Base-by-base conservation (phyloP, 2,113 vertebrate species). In the Ornithorhynchus anatinus region DNA sequence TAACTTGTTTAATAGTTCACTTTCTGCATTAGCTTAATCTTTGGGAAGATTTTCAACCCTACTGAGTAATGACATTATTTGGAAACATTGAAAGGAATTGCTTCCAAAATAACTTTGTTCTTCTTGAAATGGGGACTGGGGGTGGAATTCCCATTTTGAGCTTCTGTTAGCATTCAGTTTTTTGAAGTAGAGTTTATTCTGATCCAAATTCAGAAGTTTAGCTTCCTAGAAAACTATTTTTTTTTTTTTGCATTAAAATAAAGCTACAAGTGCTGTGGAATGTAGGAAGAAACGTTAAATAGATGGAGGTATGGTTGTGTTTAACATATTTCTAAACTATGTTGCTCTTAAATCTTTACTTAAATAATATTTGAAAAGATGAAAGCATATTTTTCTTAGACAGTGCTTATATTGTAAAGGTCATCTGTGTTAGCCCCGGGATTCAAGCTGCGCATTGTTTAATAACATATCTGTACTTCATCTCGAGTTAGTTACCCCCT, bases 401-500 rank as follows among this genome's bases (percentile, higher is more conserved):
- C 79, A 79, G 54, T 86, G 75, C 67, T 88, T 86, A 58, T 86
- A 65, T 87, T 86, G 69, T 59, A 87, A 88, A 87, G 77, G 74
- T 88, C 82, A 89, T 89, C 79, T 87, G 17, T 66, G 74, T 77
- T 86, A 75, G 79, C 68, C 79, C 58, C 60, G 6, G 72, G 78
- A 79, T 86, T 87, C 90, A 89, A 84, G 82, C 77, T 92, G 69
- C 88, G 79, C 37, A 32, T 86, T 88, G 70, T 92, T 89, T 85
- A 90, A 80, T 91, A 89, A 92, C 72, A 61, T 86, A 83, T 83
- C 71, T 90, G 73, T 82, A 84, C 75, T 88, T 89, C 86, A 85
- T 88, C 83, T 89, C 69, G 66, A 77, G 70, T 84, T 89, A 53
- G 57, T 89, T 88, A 81, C 70, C 80, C 79, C 61, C 80, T 86